Base-by-base conservation (phyloP, 2,113 vertebrate genomes). In the Pluvianellus socialis region DNA sequence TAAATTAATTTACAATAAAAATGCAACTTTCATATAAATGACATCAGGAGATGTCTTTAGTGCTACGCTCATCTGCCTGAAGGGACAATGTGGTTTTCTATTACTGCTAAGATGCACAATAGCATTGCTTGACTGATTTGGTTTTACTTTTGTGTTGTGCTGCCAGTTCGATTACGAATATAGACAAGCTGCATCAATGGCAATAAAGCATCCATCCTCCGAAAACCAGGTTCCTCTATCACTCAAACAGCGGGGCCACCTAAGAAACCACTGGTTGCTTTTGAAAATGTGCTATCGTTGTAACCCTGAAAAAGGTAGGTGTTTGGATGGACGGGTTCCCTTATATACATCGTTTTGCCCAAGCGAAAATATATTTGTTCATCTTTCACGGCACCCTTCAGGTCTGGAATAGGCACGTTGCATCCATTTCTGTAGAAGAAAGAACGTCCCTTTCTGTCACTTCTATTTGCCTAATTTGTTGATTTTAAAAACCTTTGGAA, bases 1-100 rank as follows among this genome's bases (percentile, higher is more conserved):
- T 66, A 83, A 67, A 93, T 95, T 93, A 88, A 86, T 86, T 95
- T 62, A 79, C 38, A 92, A 88, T 92, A 86, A 88, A 94, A 94
- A 70, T 32, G 28, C 42, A 92, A 59, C 68, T 86, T 82, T 16
- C 90, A 70, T 55, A 75, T 45, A 72, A 93, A 85, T 49, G n/a
- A 52, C 83, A 91, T 79, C 58, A 68, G 53, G 91, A n/a, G 2
- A 33, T 45, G 23, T 58, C 83, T 53, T 94, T 4, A 61, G 65
- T 81, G 42, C 86, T 65, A 2, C 38, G 73, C 80, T 92, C 62
- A 61, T 91, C 86, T 94, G 91, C 86, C 83, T 68, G 70, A 56
- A 91, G 91, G 80, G 91, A 87, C 70, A 81, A 49, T 50, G 83
- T 71, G 70, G 49, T 88, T 94, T 92, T 75, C 88, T 82, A 42